Conservation (phyloP, 2,113 vertebrate genomes). For the Actenoides hombroni region DNA sequence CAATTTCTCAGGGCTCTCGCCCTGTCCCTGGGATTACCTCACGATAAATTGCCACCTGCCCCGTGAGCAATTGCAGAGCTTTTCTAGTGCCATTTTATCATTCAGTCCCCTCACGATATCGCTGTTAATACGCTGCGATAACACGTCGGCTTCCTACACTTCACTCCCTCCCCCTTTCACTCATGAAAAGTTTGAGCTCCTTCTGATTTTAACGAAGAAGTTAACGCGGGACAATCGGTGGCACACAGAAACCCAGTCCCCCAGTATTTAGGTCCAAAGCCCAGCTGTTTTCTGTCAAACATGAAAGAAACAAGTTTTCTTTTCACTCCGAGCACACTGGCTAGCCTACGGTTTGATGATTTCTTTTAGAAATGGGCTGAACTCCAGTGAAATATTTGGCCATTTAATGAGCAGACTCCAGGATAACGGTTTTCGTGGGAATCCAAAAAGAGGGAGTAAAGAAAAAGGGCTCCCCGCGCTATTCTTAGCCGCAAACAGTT, state of each 20-base stretch:
- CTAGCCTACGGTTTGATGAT: conserved; percentile 9
- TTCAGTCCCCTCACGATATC: not conserved
- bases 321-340: not conserved
- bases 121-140: not conserved
- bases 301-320: not conserved
- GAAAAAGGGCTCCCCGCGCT: conserved; percentile 59
- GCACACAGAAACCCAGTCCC: not conserved
- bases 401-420: conserved; percentile 56
- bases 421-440: conserved; percentile 72
- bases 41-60: conserved; percentile 25
- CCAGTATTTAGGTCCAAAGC: not conserved
- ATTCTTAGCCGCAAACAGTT: conserved; percentile 66
- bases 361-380: conserved; percentile 63
- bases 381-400: conserved; percentile 59
- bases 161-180: not conserved
- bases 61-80: not conserved
- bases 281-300: conserved; percentile 32
- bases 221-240: not conserved
- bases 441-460: conserved; percentile 41
- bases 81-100: not conserved
- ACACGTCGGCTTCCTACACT: not conserved
- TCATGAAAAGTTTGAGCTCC: not conserved
- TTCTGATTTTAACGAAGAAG: not conserved
- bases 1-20: not conserved
- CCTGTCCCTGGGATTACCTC: not conserved